Conservation (phyloP, 2,113 vertebrate genomes). For the Polypterus bichir region DNA sequence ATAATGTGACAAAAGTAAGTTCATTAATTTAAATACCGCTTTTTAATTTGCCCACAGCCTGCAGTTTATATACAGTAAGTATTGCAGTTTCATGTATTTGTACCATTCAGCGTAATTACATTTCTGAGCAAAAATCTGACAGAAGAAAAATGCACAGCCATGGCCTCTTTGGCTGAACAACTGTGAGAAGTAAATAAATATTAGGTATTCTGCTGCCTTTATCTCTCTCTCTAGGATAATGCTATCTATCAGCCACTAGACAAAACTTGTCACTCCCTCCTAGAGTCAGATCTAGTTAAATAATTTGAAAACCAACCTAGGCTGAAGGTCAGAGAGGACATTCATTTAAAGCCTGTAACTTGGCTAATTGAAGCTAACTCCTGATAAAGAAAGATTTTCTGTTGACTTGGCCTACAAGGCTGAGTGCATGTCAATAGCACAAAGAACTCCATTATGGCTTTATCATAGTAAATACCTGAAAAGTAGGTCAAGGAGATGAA, state of each 20-base stretch:
- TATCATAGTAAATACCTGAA: constrained; percentile 49
- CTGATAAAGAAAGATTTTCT: constrained; percentile 43
- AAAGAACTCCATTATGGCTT: constrained; percentile 51
- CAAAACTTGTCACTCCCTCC: constrained; percentile 32
- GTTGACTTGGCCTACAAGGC: constrained; percentile 37
- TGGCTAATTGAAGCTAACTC: constrained; percentile 43
- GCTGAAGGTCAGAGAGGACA: constrained; percentile 45
- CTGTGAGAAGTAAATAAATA: constrained; percentile 16
- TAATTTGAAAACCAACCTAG: constrained; percentile 34
- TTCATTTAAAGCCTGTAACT: constrained; percentile 46
- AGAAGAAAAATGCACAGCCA: too few relatives aligned
- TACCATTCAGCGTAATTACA: too few relatives aligned
- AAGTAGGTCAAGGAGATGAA: constrained; percentile 28
- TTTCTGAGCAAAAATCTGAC: too few relatives aligned
- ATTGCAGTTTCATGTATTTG: too few relatives aligned
- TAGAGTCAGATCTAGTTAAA: constrained; percentile 34
- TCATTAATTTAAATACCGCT: too few relatives aligned
- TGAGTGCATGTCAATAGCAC: constrained; percentile 41
- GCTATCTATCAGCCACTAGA: constrained; percentile 47
- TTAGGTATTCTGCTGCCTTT: constrained; percentile 28
- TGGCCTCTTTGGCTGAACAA: constrained; percentile 12
- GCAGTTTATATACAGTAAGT: too few relatives aligned
- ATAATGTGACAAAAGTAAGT: too few relatives aligned
- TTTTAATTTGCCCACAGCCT: too few relatives aligned
- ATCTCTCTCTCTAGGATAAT: constrained; percentile 43